Base-by-base conservation (phyloP, 2,888 invertebrate species). In the Artemia sp. region DNA sequence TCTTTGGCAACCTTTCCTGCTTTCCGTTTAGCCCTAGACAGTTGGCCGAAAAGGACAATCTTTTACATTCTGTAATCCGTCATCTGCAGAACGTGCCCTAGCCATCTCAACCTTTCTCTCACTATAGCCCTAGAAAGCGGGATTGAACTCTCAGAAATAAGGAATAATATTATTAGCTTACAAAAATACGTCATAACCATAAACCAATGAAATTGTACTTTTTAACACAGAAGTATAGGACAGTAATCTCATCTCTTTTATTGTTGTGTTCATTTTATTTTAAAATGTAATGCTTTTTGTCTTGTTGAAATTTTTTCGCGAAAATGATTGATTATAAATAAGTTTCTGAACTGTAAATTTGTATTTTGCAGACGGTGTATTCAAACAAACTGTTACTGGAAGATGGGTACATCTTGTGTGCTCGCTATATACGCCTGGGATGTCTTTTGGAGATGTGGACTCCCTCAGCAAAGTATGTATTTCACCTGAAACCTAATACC, bases 341-440 rank as follows among this genome's bases (percentile, higher is more conserved):
- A 19, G n/a, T 19, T 19, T 19, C 19, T 19, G 1, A 19, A 19
- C 19, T 19, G 19, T 19, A 19, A 19, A 19, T 19, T 19, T 67
- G 73, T 8, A 74, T 38, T 38, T 38, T 38, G 5, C 38, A 38
- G 38, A 38, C 6, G 93, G 88, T 74, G 95, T 87, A 79, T 96
- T 86, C 78, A 98, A 98, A 79, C 93, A 95, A 79, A 95, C 96
- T 0, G 95, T 95, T 81, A 91, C 92, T 68, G 94, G 95, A 9
- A 91, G 92, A 78, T 98, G 97, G 97, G 95, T 97, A 2, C 98
- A 98, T 80, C 81, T 98, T 69, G 89, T 97, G 5, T 99, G 98
- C 81, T 96, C 97, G 0, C 83, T 98, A 8, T 98, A 97, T 80
- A 92, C 95, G 10, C 95, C 94, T 14, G 96, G 95, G 12, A 93